phyloP scores from a whole-genome alignment of 2,113 vertebrate genomes.

The Egretta garzetta region DNA sequence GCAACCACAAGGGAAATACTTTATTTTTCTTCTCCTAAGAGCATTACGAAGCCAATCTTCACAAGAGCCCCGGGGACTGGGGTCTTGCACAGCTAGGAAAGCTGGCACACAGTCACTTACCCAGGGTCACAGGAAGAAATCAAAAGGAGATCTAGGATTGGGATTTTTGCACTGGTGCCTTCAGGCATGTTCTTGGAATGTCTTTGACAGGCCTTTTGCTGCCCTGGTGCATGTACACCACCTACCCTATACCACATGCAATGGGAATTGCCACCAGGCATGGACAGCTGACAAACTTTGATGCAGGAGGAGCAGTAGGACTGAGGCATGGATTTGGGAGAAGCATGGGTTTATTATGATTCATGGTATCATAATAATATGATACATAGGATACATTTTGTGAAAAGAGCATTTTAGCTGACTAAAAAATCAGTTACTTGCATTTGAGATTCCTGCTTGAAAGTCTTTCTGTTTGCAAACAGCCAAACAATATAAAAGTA shows the following conservation, averaged over 20 bases:
- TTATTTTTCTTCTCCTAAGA: conserved; percentile 32
- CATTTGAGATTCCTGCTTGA: neutral
- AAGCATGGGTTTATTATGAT: neutral
- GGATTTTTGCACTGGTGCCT: neutral
- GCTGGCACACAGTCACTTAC: neutral
- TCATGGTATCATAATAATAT: neutral
- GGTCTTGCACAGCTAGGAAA: neutral
- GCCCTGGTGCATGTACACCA: neutral
- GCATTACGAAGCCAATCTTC: neutral
- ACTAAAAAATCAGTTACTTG: neutral
- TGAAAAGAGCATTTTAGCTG: neutral
- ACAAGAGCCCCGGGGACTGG: neutral
- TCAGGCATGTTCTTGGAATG: neutral
- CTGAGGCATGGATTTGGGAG: neutral
- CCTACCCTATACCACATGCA: neutral
- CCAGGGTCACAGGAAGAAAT: neutral
- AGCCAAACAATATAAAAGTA: neutral
- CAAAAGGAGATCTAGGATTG: neutral
- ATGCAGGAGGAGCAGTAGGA: neutral
- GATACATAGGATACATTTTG: neutral
- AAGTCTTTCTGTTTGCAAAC: neutral
- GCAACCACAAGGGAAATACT: neutral
- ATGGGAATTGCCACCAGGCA: neutral
- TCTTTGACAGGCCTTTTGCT: neutral
- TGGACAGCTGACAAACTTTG: neutral